Percentiles rank a stretch among this genome's conserved stretches.
phyloP scores from a whole-genome alignment of 1,140 invertebrate genomes.

The Conus ventricosus region DNA sequence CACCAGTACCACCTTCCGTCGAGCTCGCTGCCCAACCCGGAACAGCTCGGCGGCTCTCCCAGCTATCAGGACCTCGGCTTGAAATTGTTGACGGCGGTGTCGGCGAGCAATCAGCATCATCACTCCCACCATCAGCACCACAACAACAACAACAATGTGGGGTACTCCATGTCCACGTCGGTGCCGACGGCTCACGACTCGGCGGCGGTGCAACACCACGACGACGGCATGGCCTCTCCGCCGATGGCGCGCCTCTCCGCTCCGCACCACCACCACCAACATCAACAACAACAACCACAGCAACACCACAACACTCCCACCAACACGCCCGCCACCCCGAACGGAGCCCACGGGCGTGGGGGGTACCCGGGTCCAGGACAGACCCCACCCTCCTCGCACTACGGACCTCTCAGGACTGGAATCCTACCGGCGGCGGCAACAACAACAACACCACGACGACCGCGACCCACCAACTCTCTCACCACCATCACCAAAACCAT shows the following conservation, averaged over 20 bases:
- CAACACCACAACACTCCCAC: constrained; percentile 11
- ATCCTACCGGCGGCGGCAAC: background rate
- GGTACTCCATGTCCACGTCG: background rate
- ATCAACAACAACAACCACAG: constrained; percentile 20
- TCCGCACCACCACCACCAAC: constrained; percentile 9
- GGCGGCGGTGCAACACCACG: background rate
- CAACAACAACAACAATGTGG: constrained; percentile 19
- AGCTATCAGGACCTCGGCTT: constrained; percentile 16
- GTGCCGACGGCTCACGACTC: background rate
- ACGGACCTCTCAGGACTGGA: constrained; percentile 47
- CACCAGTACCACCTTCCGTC: constrained; percentile 14
- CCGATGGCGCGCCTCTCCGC: background rate
- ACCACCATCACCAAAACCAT: constrained; percentile 12
- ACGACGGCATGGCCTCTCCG: constrained; percentile 28
- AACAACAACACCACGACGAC: background rate
- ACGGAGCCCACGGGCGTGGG: background rate
- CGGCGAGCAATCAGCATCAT: background rate
- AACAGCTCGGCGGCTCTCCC: constrained; percentile 32
- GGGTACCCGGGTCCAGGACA: constrained; percentile 26
- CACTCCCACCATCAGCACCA: background rate
- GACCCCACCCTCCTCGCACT: constrained; percentile 16
- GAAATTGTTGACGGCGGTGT: background rate
- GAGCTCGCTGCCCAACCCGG: background rate
- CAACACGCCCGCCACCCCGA: background rate
- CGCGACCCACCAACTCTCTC: background rate